Evolutionary conservation across 2,888 invertebrate species (phyloP).

Genomic region (Heliconius aoede): DNA sequence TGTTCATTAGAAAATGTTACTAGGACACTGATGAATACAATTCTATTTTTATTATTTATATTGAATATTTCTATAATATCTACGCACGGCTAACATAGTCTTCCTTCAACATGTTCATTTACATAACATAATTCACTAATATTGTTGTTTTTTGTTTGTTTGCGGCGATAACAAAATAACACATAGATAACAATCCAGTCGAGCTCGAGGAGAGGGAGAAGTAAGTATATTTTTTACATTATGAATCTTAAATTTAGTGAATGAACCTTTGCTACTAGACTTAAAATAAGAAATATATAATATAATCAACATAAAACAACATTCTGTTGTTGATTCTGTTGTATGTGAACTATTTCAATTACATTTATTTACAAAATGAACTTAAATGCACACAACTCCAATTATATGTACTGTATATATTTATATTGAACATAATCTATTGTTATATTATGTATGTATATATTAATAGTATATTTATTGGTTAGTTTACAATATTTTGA

Average conservation of each 20-base stretch:
- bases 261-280: slow-evolving; percentile 34
- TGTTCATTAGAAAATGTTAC: neutral
- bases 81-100: neutral
- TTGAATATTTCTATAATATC: neutral
- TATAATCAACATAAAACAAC: slow-evolving; percentile 19
- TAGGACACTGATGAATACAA: neutral
- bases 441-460: slow-evolving; percentile 9
- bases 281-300: neutral
- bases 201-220: slow-evolving; percentile 93
- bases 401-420: neutral
- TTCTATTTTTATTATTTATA: neutral
- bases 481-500: slow-evolving; percentile 10
- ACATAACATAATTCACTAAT: slow-evolving; percentile 43
- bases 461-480: slow-evolving; percentile 13
- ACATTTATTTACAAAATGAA: slow-evolving; percentile 11
- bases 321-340: slow-evolving; percentile 30
- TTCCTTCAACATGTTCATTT: slow-evolving; percentile 1
- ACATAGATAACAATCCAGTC: slow-evolving; percentile 90
- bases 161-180: slow-evolving; percentile 68
- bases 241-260: slow-evolving; percentile 35
- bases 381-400: slow-evolving; percentile 11
- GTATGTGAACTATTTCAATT: slow-evolving; percentile 19
- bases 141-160: slow-evolving; percentile 67
- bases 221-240: slow-evolving; percentile 84
- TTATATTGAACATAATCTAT: slow-evolving; percentile 2